Percentiles rank a stretch among this genome's conserved stretches.
Evolutionary conservation across 1,140 invertebrate genomes (phyloP).

Genomic region (Cardiocondyla obscurior): DNA sequence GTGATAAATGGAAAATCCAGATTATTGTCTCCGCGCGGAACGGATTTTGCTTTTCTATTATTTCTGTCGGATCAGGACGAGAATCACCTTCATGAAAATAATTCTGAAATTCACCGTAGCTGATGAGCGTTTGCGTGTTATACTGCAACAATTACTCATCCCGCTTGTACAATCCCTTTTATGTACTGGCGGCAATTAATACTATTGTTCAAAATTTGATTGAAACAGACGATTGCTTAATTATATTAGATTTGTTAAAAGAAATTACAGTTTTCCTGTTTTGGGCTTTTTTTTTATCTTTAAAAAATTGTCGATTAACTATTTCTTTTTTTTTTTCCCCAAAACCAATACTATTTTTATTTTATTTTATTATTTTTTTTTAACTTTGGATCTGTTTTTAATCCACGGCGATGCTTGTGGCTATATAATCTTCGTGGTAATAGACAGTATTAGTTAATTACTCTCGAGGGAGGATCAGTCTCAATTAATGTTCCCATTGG

Average conservation of each 20-base stretch:
- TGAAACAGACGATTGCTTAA: background rate
- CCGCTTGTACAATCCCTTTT: background rate
- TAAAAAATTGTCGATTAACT: background rate
- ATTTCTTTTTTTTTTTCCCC: background rate
- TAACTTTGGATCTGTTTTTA: no score
- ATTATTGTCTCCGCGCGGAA: constrained; percentile 43
- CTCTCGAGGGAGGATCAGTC: constrained; percentile 34
- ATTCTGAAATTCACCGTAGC: constrained; percentile 8
- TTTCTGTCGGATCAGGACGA: constrained; percentile 62
- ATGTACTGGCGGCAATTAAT: background rate
- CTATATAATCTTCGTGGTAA: background rate
- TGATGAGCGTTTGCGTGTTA: background rate
- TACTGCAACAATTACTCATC: constrained; percentile 4
- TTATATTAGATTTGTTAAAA: no score
- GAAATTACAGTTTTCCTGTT: background rate
- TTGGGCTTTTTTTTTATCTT: no score
- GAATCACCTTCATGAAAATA: constrained; percentile 12
- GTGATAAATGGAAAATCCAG: constrained; percentile 58
- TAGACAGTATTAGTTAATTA: constrained; percentile 37
- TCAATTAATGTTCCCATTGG: constrained; percentile 59
- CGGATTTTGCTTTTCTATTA: constrained; percentile 63
- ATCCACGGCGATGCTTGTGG: no score
- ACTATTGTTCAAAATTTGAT: background rate
- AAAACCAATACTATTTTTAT: background rate
- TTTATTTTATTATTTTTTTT: no score